phyloP scores from a whole-genome alignment of 2,797 vertebrate genomes.

The Acipenser ruthenus region DNA sequence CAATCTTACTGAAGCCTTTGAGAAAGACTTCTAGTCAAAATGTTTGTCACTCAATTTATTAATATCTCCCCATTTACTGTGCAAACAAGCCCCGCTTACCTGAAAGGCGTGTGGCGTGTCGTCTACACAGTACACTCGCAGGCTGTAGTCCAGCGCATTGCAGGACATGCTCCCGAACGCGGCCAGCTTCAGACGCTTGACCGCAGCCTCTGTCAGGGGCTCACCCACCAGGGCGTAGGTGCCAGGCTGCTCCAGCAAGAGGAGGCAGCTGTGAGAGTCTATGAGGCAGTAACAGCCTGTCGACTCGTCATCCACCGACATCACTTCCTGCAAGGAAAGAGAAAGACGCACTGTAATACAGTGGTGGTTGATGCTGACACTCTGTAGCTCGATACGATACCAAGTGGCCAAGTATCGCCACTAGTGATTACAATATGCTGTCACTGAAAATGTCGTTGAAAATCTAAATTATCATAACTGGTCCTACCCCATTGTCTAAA shows the following conservation, averaged over 20 bases:
- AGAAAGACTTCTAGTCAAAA: too few species aligned
- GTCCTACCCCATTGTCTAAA: too few species aligned
- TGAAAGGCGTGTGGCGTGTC: constrained; percentile 95
- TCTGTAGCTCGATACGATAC: too few species aligned
- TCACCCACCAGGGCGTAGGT: constrained; percentile 90
- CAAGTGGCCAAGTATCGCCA: too few species aligned
- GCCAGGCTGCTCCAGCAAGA: constrained; percentile 87
- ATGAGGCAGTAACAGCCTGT: constrained; percentile 90
- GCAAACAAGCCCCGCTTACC: constrained; percentile 54
- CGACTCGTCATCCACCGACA: constrained; percentile 90
- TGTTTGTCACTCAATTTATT: too few species aligned
- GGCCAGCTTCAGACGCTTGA: constrained; percentile 88
- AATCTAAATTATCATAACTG: too few species aligned
- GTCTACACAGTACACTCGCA: constrained; percentile 92
- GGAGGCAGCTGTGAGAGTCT: constrained; percentile 83
- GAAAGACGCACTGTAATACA: background rate
- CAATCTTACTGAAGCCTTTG: too few species aligned
- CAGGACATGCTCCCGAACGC: constrained; percentile 84
- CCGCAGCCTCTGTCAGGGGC: constrained; percentile 78
- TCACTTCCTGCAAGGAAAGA: constrained; percentile 74
- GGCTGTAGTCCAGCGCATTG: constrained; percentile 75
- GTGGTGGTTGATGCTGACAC: too few species aligned
- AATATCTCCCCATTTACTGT: too few species aligned
- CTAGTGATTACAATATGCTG: too few species aligned
- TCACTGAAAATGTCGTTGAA: too few species aligned